phyloP scores from a whole-genome alignment of 2,113 vertebrate genomes.

The Pseudolaguvia tuberculata region DNA sequence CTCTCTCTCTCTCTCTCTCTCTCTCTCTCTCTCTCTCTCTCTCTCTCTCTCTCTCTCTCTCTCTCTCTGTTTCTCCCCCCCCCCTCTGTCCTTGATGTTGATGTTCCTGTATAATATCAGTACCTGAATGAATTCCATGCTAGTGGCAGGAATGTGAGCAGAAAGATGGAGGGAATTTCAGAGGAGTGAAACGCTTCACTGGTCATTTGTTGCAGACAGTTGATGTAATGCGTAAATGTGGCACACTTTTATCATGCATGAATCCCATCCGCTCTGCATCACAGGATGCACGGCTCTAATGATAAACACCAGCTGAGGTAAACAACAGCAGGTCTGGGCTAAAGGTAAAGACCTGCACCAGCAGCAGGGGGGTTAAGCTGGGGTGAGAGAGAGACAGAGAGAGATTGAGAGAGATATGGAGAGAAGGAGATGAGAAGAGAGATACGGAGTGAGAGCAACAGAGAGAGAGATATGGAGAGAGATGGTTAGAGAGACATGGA shows the following conservation, averaged over 20 bases:
- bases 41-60: too few relatives aligned
- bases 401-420: too few relatives aligned
- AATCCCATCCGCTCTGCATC: neutral
- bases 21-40: too few relatives aligned
- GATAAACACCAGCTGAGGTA: constrained; percentile 70
- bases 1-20: too few relatives aligned
- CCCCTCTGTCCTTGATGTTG: too few relatives aligned
- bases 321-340: constrained; percentile 71
- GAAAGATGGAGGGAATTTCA: neutral
- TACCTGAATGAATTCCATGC: constrained; percentile 45
- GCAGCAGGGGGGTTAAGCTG: constrained; percentile 60
- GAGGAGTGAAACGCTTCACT: neutral
- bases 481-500: constrained; percentile 8
- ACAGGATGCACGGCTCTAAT: constrained; percentile 52
- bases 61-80: too few relatives aligned
- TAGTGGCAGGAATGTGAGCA: constrained; percentile 28
- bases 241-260: neutral
- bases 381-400: constrained; percentile 11
- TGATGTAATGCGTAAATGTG: neutral
- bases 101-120: constrained; percentile 40
- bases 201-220: neutral
- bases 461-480: constrained; percentile 58
- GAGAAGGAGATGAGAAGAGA: constrained; percentile 58
- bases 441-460: constrained; percentile 34
- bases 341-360: constrained; percentile 62